A percentile compares a stretch with the other conserved stretches of the same genome.
Conservation (phyloP, 2,113 vertebrate species). For the Callithrix jacchus region DNA sequence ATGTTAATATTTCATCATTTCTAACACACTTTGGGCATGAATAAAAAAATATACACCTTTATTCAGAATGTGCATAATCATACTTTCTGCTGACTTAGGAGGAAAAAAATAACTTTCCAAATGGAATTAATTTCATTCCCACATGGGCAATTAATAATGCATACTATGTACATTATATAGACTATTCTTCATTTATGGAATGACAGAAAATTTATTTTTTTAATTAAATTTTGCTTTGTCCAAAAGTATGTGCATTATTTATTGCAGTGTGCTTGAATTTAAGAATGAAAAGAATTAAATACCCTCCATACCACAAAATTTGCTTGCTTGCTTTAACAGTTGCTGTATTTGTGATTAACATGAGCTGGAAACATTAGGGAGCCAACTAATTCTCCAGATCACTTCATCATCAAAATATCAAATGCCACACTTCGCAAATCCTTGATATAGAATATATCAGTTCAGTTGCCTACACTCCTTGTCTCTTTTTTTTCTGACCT, state of each 20-base stretch:
- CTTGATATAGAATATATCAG: neutral
- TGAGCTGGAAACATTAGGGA: neutral
- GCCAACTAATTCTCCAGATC: neutral
- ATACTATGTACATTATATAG: neutral
- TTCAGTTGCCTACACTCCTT: neutral
- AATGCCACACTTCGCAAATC: neutral
- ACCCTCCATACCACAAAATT: neutral
- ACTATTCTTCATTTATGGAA: constrained; percentile 43
- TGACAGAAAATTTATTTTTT: constrained; percentile 52
- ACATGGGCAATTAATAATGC: constrained; percentile 54
- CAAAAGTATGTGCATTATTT: constrained; percentile 39
- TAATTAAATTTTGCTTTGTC: constrained; percentile 36
- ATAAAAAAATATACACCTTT: constrained; percentile 40
- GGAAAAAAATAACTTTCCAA: neutral
- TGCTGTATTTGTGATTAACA: neutral
- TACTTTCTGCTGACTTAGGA: constrained; percentile 39
- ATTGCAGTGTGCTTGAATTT: neutral
- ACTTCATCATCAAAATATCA: neutral
- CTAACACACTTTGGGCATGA: neutral
- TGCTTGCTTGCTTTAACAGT: neutral
- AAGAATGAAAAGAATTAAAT: constrained; percentile 37
- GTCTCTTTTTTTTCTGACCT: constrained; percentile 42
- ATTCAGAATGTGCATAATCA: constrained; percentile 48
- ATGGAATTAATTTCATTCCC: constrained; percentile 30
- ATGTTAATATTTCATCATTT: constrained; percentile 29